Percentiles rank a stretch among this genome's conserved stretches.
These are phyloP conservation scores for Zapus hudsonius DNA, from an alignment of 2,113 vertebrate genomes.

Conservation along the genomic window DNA sequence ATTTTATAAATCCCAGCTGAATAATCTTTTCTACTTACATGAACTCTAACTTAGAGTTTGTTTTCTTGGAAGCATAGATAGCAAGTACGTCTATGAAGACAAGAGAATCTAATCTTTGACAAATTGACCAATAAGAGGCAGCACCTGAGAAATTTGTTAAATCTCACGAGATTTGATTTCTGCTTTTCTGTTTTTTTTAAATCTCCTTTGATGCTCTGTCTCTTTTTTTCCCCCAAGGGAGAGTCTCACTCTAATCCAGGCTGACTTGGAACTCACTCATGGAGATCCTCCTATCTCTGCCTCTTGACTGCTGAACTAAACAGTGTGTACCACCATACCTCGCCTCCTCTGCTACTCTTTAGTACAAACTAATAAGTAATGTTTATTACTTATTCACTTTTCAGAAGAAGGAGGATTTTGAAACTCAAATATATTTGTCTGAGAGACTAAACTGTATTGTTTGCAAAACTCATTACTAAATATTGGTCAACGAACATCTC, in stretches of 20 bases:
- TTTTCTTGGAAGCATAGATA: conserved; percentile 67
- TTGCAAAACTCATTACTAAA: conserved; percentile 27
- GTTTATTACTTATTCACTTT: conserved; percentile 15
- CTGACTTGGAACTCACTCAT: too few relatives aligned
- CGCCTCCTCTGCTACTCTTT: too few relatives aligned
- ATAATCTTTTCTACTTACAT: conserved; percentile 63
- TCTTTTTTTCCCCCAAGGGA: too few relatives aligned
- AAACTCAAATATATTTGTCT: conserved; percentile 55
- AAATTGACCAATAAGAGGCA: conserved; percentile 44
- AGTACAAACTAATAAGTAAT: not conserved
- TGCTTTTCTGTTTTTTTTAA: conserved; percentile 15
- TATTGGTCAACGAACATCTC: not conserved
- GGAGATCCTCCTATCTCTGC: too few relatives aligned
- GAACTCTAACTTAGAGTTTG: conserved; percentile 70
- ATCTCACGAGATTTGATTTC: conserved; percentile 26
- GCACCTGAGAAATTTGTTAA: conserved; percentile 49
- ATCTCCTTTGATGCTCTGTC: not conserved
- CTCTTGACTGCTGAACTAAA: too few relatives aligned
- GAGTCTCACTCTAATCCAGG: too few relatives aligned
- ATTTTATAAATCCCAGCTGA: conserved; percentile 73
- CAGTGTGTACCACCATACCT: too few relatives aligned
- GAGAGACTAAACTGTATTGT: conserved; percentile 22
- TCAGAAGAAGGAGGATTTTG: conserved; percentile 46
- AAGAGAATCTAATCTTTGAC: conserved; percentile 58
- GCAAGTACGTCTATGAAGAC: conserved; percentile 54